Percentiles rank a stretch among this genome's conserved stretches.
Evolutionary conservation across 2,113 vertebrate genomes (phyloP).

Genomic region (Odontesthes bonariensis): DNA sequence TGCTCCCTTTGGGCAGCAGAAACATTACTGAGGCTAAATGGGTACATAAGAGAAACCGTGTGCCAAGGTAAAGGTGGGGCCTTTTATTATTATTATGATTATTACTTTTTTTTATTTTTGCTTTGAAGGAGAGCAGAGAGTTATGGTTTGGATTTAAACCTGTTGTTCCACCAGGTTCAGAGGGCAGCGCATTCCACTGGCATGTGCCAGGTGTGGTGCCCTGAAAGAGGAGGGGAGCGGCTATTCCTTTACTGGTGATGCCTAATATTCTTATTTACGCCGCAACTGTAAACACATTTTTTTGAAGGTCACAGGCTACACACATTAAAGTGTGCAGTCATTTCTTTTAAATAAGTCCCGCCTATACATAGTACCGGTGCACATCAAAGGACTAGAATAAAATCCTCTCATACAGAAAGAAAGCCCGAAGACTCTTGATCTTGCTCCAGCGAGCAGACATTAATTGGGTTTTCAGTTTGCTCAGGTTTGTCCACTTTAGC

Average conservation of each 20-base stretch:
- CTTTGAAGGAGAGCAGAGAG: conserved; percentile 8
- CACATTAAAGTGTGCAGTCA: too few relatives aligned
- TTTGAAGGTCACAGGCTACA: not conserved
- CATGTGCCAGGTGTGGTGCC: conserved; percentile 22
- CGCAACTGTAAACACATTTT: conserved; percentile 1
- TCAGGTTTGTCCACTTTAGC: conserved; percentile 7
- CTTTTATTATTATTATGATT: not conserved
- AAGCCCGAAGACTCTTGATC: conserved; percentile 12
- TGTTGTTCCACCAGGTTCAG: conserved; percentile 35
- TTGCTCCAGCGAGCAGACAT: conserved; percentile 13
- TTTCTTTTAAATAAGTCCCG: not conserved
- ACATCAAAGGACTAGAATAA: not conserved
- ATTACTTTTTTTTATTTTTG: not conserved
- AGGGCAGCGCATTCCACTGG: conserved; percentile 24
- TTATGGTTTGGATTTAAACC: conserved; percentile 31
- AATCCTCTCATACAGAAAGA: conserved; percentile 8
- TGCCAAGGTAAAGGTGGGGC: conserved; percentile 13
- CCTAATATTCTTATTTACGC: not conserved
- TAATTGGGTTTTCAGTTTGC: conserved; percentile 8
- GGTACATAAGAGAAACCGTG: conserved; percentile 28
- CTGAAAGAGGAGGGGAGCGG: not conserved
- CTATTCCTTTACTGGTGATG: conserved; percentile 10
- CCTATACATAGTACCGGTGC: too few relatives aligned
- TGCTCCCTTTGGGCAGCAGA: conserved; percentile 40
- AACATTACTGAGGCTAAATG: conserved; percentile 41